Conservation (phyloP, 2,888 invertebrate genomes). For the Branchipolynoe longqiensis region DNA sequence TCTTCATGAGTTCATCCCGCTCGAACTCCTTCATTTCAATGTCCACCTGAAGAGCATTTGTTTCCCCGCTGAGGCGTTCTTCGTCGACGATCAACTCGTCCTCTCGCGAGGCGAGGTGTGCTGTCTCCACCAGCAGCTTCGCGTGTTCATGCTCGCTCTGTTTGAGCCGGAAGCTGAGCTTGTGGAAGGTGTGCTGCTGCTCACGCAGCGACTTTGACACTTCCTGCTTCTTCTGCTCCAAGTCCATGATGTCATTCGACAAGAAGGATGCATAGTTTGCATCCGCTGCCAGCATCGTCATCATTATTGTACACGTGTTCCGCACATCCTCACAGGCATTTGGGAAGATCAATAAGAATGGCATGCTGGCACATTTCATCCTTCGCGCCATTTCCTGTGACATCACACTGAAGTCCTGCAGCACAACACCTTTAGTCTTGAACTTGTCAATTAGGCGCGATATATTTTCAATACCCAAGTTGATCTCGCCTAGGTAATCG, state of each 20-base stretch:
- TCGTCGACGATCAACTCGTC: slow-evolving; percentile 64
- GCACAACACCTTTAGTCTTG: slow-evolving; percentile 69
- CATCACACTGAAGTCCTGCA: slow-evolving; percentile 70
- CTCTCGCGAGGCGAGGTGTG: slow-evolving; percentile 70
- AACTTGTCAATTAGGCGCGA: slow-evolving; percentile 69
- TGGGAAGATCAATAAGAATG: slow-evolving; percentile 76
- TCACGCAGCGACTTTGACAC: slow-evolving; percentile 70
- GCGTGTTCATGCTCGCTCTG: slow-evolving; percentile 73
- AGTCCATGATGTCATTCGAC: slow-evolving; percentile 73
- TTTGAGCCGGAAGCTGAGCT: slow-evolving; percentile 71
- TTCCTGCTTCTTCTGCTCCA: slow-evolving; percentile 72
- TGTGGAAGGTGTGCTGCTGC: slow-evolving; percentile 72
- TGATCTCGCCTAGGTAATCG: slow-evolving; percentile 69
- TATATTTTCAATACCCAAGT: slow-evolving; percentile 69
- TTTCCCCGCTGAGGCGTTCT: slow-evolving; percentile 66
- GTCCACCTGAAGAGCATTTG: slow-evolving; percentile 73
- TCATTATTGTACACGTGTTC: slow-evolving; percentile 72
- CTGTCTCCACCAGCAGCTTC: slow-evolving; percentile 69
- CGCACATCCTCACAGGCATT: slow-evolving; percentile 75
- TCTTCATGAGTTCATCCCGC: slow-evolving; percentile 64
- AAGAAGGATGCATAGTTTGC: slow-evolving; percentile 74
- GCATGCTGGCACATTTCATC: slow-evolving; percentile 72
- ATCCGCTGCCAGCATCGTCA: slow-evolving; percentile 76
- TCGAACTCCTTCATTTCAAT: slow-evolving; percentile 75
- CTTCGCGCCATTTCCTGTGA: slow-evolving; percentile 71